phyloP scores from a whole-genome alignment of 2,797 vertebrate genomes.

The Mycteria americana region DNA sequence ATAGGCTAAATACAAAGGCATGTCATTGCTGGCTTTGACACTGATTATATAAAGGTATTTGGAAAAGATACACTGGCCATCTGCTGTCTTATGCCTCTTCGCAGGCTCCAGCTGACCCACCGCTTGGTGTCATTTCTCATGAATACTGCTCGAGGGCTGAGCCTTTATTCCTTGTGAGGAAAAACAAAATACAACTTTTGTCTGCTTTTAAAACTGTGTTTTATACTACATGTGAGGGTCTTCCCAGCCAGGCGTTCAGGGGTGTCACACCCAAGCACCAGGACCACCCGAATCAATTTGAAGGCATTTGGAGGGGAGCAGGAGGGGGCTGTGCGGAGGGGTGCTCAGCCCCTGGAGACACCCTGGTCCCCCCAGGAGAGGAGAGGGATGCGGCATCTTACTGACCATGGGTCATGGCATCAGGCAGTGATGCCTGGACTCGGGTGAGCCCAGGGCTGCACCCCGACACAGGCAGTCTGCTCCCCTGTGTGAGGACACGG shows the following conservation, averaged over 20 bases:
- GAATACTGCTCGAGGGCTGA: background rate
- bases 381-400: rapidly evolving
- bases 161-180: background rate
- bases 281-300: background rate
- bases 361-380: background rate
- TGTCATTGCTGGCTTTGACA: background rate
- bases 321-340: background rate
- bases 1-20: background rate
- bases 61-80: background rate
- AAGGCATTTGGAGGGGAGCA: background rate
- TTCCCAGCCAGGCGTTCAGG: background rate
- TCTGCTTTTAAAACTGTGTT: background rate
- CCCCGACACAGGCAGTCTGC: background rate
- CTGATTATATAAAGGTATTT: background rate
- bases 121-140: background rate
- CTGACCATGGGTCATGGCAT: background rate
- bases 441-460: background rate
- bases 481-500: background rate
- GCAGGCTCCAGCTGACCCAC: background rate
- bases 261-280: background rate
- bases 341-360: background rate
- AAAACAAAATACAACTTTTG: background rate
- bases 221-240: background rate
- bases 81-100: background rate
- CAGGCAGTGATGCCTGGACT: background rate